These are phyloP conservation scores for Argynnis bischoffii DNA, from an alignment of 2,888 invertebrate species.

Conservation along the genomic window DNA sequence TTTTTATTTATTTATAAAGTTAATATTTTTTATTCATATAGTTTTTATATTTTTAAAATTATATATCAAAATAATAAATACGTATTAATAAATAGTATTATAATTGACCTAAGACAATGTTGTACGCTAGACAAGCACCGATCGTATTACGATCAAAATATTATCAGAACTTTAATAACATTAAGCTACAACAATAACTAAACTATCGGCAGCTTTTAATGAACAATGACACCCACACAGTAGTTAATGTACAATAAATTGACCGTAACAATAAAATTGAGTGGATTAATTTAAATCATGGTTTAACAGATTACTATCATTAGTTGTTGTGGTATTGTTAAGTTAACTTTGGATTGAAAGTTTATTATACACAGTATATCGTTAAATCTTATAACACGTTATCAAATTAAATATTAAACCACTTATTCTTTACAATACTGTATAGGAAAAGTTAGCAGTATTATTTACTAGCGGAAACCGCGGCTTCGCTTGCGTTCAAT, in stretches of 20 bases:
- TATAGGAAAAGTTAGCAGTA: too few species aligned
- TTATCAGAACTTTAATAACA: not conserved
- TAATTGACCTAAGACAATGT: too few species aligned
- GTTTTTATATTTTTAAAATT: too few species aligned
- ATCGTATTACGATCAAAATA: not conserved
- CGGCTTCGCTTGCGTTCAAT: too few species aligned
- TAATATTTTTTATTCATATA: too few species aligned
- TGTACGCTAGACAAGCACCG: not conserved
- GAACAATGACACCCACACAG: conserved; percentile 25
- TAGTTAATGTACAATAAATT: conserved; percentile 24
- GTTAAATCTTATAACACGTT: not conserved
- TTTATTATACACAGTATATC: conserved; percentile 3
- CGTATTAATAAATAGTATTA: too few species aligned
- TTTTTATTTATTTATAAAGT: too few species aligned
- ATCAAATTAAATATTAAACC: not conserved
- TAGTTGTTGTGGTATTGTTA: conserved; percentile 9
- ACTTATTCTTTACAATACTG: too few species aligned
- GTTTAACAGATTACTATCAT: conserved; percentile 16
- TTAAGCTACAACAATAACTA: conserved; percentile 2
- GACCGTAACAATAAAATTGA: conserved; percentile 31
- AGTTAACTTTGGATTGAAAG: conserved; percentile 16
- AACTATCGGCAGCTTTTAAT: not conserved
- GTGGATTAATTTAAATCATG: conserved; percentile 20
- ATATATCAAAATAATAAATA: too few species aligned
- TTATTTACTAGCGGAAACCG: too few species aligned